Conservation (phyloP, 23 tunicate species). For the Corella eumyota region DNA sequence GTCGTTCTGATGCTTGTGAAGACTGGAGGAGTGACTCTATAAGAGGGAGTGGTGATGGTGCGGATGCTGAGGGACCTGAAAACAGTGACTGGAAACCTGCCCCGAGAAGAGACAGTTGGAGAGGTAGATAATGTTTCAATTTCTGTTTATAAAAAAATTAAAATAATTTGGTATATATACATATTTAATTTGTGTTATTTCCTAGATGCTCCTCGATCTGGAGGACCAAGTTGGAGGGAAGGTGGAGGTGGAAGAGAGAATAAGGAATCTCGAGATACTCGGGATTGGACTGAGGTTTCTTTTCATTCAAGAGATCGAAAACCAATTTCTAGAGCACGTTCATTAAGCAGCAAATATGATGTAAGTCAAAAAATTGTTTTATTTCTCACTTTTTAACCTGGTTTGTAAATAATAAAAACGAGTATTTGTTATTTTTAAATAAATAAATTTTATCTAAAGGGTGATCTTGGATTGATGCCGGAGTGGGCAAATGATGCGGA, state of each 20-base stretch:
- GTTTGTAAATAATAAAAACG: too few species aligned
- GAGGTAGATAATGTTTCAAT: conserved; percentile 26
- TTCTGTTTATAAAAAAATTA: not conserved
- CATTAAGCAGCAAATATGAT: conserved; percentile 41
- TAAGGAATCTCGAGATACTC: too few species aligned
- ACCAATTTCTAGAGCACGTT: conserved; percentile 23
- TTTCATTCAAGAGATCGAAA: conserved; percentile 14
- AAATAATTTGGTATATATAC: too few species aligned
- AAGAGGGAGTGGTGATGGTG: conserved; percentile 64
- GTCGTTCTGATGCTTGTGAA: conserved; percentile 64
- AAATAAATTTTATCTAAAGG: too few species aligned
- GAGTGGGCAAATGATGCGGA: conserved; percentile 69
- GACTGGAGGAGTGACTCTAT: conserved; percentile 81
- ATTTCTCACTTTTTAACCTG: not conserved
- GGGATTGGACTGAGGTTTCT: conserved; percentile 23
- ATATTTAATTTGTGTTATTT: not conserved
- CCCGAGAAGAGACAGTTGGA: conserved; percentile 47
- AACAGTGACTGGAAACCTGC: conserved; percentile 42
- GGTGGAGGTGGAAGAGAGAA: conserved; percentile 1
- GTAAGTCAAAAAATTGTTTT: conserved; percentile 7
- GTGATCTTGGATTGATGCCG: conserved; percentile 63
- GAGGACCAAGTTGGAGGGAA: conserved; percentile 26
- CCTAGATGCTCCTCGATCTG: conserved; percentile 4
- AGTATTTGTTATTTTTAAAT: too few species aligned
- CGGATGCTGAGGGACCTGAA: conserved; percentile 16